A percentile compares a stretch with the other conserved stretches of the same genome.
Conservation (phyloP, 2,113 vertebrate genomes). For the Lates calcarifer region DNA sequence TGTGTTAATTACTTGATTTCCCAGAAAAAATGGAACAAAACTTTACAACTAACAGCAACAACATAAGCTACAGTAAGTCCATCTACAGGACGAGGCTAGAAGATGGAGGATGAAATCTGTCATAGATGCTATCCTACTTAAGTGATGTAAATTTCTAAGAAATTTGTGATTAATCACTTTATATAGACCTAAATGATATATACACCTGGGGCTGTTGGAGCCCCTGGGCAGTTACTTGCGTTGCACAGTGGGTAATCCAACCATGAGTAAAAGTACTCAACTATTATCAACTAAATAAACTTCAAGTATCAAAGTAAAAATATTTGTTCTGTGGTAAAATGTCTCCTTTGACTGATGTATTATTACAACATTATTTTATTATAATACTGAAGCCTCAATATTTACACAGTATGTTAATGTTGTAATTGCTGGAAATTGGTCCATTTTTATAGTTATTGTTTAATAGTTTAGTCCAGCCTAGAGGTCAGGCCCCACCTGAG, state of each 20-base stretch:
- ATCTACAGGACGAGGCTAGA: too few species aligned
- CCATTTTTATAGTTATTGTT: background rate
- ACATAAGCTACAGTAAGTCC: too few species aligned
- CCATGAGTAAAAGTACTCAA: too few species aligned
- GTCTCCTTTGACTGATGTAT: background rate
- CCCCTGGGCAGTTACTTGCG: background rate
- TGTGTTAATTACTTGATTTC: background rate
- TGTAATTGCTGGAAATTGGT: background rate
- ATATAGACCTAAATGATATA: background rate
- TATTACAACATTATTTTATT: too few species aligned
- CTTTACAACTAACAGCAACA: too few species aligned
- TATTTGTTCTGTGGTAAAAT: background rate
- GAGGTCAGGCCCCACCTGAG: background rate
- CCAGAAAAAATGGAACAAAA: too few species aligned
- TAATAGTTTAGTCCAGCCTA: background rate
- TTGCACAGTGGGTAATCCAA: background rate
- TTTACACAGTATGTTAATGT: background rate
- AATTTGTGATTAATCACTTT: background rate
- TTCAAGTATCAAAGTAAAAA: background rate
- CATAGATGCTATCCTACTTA: background rate
- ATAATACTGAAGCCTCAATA: background rate
- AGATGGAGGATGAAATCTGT: background rate
- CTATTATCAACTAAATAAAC: too few species aligned
- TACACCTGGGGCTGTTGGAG: background rate
- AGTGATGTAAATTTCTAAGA: background rate